These are phyloP conservation scores for Anagyrus pseudococci DNA, from an alignment of 2,888 invertebrate genomes.

Conservation along the genomic window DNA sequence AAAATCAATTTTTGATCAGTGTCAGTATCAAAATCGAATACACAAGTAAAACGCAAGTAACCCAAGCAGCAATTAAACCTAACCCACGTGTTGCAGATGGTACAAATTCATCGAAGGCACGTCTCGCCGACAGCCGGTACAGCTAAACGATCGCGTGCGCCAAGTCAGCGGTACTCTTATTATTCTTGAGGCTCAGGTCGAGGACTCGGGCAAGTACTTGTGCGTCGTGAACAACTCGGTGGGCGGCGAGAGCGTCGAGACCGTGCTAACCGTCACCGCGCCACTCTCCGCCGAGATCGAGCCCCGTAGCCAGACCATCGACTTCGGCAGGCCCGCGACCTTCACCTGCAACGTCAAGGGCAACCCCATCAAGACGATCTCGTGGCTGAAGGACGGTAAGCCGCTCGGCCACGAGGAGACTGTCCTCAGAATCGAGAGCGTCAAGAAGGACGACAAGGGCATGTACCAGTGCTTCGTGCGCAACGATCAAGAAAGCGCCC, in stretches of 20 bases:
- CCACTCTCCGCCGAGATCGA: constrained; percentile 88
- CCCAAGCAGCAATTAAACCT: too few species aligned
- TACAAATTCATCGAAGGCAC: constrained; percentile 92
- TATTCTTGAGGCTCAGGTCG: constrained; percentile 87
- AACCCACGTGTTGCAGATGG: constrained; percentile 77
- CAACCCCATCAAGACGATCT: constrained; percentile 89
- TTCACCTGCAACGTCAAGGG: constrained; percentile 91
- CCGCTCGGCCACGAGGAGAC: constrained; percentile 83
- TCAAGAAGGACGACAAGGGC: constrained; percentile 93
- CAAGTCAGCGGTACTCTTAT: constrained; percentile 94
- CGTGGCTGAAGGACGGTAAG: constrained; percentile 93
- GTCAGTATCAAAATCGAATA: too few species aligned
- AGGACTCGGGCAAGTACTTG: constrained; percentile 92
- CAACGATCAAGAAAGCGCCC: constrained; percentile 92
- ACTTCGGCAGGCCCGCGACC: constrained; percentile 90
- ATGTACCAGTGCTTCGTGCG: constrained; percentile 97
- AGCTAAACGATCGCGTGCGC: constrained; percentile 85
- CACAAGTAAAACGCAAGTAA: too few species aligned
- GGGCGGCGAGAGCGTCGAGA: constrained; percentile 91
- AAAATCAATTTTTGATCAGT: constrained; percentile 10
- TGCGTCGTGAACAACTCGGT: constrained; percentile 96
- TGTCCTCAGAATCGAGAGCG: constrained; percentile 84
- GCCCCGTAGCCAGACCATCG: constrained; percentile 89
- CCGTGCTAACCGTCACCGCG: constrained; percentile 90
- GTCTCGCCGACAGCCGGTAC: constrained; percentile 86